Base-by-base conservation (phyloP, 1,140 invertebrate genomes). In the Anastatus disparis region DNA sequence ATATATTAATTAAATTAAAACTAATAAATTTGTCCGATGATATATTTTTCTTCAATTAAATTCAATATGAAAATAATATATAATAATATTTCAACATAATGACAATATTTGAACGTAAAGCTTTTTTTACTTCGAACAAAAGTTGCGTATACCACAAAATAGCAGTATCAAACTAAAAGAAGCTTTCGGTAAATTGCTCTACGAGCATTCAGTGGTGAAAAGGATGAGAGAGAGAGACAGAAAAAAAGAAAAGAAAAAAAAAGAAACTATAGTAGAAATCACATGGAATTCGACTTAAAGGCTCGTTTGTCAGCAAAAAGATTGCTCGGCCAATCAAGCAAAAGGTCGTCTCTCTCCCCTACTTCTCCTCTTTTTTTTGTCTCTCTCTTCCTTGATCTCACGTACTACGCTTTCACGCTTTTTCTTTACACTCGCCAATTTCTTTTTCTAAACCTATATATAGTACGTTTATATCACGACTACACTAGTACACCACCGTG, bases 281-380 rank as follows among this genome's bases (percentile, higher is more conserved):
- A 38, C 24, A 58, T 53, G 35, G 48, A 69, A 61, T 61, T 69
- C 56, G 46, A 61, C 27, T 68, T 68, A 61, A 53, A 69, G 46
- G 24, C 31, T 62, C 56, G 56, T 69, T 69, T 69, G 35, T 52
- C 56, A 69, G 56, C 13, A 20, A 53, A 53, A 69, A 61, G 56
- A 69, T 69, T 62, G 44, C 15, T 24, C 17, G 26, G 40, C 20
- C n/a, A 58, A 46, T 48, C 17, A 38, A 26, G 9, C 7, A 17
- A 2, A 35, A 59, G 24, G 29, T 8, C 15, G 22, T 44, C 22
- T 2, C 29, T 24, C n/a, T 24, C 22, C n/a, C n/a, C n/a, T n/a
- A n/a, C n/a, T n/a, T n/a, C n/a, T n/a, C n/a, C n/a, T n/a, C n/a
- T n/a, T n/a, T n/a, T n/a, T n/a, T n/a, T n/a, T n/a, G n/a, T n/a